Conservation (phyloP, 92 coral and sea anemone species). For the Parazoanthus darwini region DNA sequence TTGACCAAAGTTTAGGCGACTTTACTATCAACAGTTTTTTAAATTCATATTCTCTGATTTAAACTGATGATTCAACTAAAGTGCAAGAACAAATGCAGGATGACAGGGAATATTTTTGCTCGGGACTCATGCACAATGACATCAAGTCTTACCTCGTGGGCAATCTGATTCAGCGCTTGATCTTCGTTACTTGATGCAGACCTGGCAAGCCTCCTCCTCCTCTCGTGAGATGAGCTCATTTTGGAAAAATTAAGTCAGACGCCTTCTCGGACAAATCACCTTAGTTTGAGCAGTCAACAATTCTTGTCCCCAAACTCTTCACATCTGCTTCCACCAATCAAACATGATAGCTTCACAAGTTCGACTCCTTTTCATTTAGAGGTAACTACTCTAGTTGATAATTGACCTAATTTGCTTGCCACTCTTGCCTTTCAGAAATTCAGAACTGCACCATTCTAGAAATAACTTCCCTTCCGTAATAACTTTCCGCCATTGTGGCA, state of each 20-base stretch:
- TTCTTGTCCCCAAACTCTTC: slow-evolving; percentile 54
- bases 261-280: slow-evolving; percentile 38
- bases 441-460: slow-evolving; percentile 43
- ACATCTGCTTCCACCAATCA: slow-evolving; percentile 77
- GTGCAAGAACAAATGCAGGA: slow-evolving; percentile 12
- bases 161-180: slow-evolving; percentile 97
- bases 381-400: slow-evolving; percentile 37
- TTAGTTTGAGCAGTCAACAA: slow-evolving; percentile 77
- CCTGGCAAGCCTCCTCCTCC: slow-evolving; percentile 87
- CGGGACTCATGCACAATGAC: slow-evolving; percentile 10
- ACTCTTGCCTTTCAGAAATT: slow-evolving; percentile 46
- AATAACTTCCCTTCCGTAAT: slow-evolving; percentile 33
- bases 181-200: slow-evolving; percentile 90
- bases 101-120: slow-evolving; percentile 18
- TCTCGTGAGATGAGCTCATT: slow-evolving; percentile 90
- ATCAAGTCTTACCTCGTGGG: slow-evolving; percentile 82
- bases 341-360: slow-evolving; percentile 47
- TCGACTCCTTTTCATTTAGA: slow-evolving; percentile 49
- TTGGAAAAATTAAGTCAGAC: slow-evolving; percentile 49
- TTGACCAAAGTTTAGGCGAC: not conserved
- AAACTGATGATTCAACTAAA: not conserved
- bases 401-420: slow-evolving; percentile 56
- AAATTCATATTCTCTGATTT: not conserved
- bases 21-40: not conserved
- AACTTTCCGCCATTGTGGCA: slow-evolving; percentile 85